Base-by-base conservation (phyloP, 2,888 invertebrate species). In the Pterostichus madidus region DNA sequence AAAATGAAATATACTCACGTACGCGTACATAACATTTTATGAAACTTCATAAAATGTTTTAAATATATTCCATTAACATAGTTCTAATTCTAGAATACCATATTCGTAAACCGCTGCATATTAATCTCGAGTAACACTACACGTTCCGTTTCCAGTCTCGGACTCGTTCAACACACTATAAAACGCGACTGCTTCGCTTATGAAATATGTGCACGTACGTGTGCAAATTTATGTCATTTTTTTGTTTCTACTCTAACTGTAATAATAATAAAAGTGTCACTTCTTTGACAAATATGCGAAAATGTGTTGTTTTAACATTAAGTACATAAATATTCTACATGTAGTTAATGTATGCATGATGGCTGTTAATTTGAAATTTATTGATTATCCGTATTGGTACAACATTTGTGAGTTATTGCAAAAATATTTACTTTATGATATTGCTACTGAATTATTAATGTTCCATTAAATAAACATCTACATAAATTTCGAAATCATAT, bases 181-280 rank as follows among this genome's bases (percentile, higher is more conserved):
- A 49, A 49, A 10, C 49, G 49, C 49, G 49, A 49, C 49, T 64
- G 64, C n/a, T 64, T 5, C 10, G 32, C 32, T 64, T 35, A 64
- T 64, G 64, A 64, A 64, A 64, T 64, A 64, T 64, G n/a, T 13
- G 32, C 64, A 64, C 64, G 35, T 64, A 64, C 64, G 64, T 32
- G n/a, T 64, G 64, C 64, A 64, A 64, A 64, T 64, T 64, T 64
- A 61, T 61, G 64, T 64, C 76, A 76, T 76, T 76, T 32, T 76
- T 76, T 52, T 13, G 15, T 31, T 76, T 52, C 52, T 53, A 35
- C 32, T 76, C 53, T 76, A 76, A 76, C 76, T 76, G 64, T 64
- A 35, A 64, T 64, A 64, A 76, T 76, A 76, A 76, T 76, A 49
- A 76, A 76, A 76, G 49, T 76, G 49, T 64, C 64, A 64, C 13